phyloP scores from a whole-genome alignment of 2,888 invertebrate species.

The Microplitis deprimator region DNA sequence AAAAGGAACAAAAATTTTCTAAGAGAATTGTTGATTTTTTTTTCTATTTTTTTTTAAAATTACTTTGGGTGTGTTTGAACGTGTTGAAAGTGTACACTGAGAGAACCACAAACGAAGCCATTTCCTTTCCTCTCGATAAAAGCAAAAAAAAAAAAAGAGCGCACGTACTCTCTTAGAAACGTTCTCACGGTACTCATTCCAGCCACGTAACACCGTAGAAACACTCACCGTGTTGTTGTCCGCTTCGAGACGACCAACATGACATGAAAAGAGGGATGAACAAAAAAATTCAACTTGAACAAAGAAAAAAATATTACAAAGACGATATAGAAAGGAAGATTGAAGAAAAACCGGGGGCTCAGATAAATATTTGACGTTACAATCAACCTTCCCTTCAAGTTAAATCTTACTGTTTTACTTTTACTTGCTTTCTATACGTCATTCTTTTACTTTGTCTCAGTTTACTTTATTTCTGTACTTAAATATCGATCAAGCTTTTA shows the following conservation, averaged over 20 bases:
- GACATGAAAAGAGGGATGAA: conserved; percentile 25
- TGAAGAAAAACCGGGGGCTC: conserved; percentile 22
- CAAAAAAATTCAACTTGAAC: conserved; percentile 22
- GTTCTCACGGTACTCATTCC: conserved; percentile 45
- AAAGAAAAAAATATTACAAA: conserved; percentile 10
- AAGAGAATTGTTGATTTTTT: conserved; percentile 1
- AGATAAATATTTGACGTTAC: conserved; percentile 39
- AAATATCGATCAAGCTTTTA: too few relatives aligned
- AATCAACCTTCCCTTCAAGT: conserved; percentile 34
- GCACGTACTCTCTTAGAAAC: conserved; percentile 39
- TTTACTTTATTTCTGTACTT: neutral
- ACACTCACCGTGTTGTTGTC: conserved; percentile 42
- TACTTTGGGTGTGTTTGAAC: neutral
- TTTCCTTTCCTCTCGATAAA: conserved; percentile 18
- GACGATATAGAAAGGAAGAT: conserved; percentile 2
- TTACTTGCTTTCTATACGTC: neutral
- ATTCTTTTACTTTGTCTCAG: neutral
- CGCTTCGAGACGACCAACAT: conserved; percentile 33
- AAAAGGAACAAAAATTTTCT: neutral
- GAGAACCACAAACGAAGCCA: conserved; percentile 16
- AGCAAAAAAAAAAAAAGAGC: neutral
- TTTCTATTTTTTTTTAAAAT: neutral
- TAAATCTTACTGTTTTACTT: neutral
- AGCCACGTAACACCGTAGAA: conserved; percentile 44
- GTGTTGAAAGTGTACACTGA: conserved; percentile 13